Percentiles rank a stretch among this genome's conserved stretches.
These are phyloP conservation scores for Callipepla squamata DNA, from an alignment of 2,113 vertebrate genomes.

Conservation along the genomic window DNA sequence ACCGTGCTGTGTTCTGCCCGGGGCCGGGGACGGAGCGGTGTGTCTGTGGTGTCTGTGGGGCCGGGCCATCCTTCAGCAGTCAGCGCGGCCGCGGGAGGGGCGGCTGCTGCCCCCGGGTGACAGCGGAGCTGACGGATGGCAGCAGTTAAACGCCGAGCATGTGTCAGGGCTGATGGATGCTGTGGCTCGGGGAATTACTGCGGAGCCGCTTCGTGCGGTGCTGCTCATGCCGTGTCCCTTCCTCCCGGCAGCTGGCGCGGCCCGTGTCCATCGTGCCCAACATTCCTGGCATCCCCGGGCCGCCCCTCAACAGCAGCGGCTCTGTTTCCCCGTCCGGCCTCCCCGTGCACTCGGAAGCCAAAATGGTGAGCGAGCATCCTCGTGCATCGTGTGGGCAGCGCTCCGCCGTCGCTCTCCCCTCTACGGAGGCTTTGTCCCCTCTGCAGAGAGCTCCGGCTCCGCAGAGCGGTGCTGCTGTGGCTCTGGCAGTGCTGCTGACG, in stretches of 20 bases:
- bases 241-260: constrained; percentile 85
- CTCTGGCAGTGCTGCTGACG: neutral
- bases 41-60: no score
- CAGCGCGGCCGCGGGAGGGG: neutral
- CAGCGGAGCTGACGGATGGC: neutral
- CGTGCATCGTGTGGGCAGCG: no score
- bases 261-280: constrained; percentile 94
- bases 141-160: fast-evolving
- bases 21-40: neutral
- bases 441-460: no score
- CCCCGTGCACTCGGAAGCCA: constrained; percentile 90
- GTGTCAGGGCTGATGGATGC: neutral
- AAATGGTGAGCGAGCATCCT: constrained; percentile 85
- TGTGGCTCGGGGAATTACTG: neutral
- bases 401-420: neutral
- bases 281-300: constrained; percentile 97
- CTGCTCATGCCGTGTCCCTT: neutral
- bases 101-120: neutral
- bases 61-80: neutral
- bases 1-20: no score
- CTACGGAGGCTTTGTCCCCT: neutral
- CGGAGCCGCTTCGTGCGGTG: neutral
- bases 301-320: constrained; percentile 88
- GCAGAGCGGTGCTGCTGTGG: neutral
- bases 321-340: constrained; percentile 92